Conservation (phyloP, 2,113 vertebrate species). For the Phoenicopterus ruber region DNA sequence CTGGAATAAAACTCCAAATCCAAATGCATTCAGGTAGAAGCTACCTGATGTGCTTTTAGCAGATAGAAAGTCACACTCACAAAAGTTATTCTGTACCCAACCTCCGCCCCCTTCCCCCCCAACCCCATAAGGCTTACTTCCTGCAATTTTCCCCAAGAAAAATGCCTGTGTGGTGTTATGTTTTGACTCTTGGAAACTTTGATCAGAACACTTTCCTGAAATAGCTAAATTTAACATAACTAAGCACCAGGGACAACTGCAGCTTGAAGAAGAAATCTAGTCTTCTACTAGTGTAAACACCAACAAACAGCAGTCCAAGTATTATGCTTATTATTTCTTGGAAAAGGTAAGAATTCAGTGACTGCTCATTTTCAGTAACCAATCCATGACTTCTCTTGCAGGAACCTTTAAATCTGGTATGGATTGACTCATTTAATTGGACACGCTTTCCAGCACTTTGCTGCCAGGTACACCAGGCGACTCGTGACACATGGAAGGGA, state of each 20-base stretch:
- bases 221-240: fast-evolving
- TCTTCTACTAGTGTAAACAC: fast-evolving
- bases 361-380: not conserved
- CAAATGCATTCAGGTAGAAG: fast-evolving
- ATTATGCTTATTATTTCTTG: fast-evolving
- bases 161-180: not conserved
- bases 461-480: not conserved
- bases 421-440: fast-evolving
- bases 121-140: fast-evolving
- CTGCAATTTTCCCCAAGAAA: not conserved
- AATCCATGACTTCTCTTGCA: not conserved
- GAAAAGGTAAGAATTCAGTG: not conserved
- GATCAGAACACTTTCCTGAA: not conserved
- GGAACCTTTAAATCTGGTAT: not conserved
- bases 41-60: not conserved
- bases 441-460: no score
- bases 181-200: not conserved
- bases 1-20: not conserved
- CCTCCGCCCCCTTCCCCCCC: no score
- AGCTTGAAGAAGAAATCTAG: not conserved
- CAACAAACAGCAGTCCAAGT: not conserved
- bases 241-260: not conserved
- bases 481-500: fast-evolving
- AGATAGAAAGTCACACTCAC: not conserved
- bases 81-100: not conserved